A percentile compares a stretch with the other conserved stretches of the same genome.
phyloP scores from a whole-genome alignment of 2,797 vertebrate genomes.

The Balearica regulorum region DNA sequence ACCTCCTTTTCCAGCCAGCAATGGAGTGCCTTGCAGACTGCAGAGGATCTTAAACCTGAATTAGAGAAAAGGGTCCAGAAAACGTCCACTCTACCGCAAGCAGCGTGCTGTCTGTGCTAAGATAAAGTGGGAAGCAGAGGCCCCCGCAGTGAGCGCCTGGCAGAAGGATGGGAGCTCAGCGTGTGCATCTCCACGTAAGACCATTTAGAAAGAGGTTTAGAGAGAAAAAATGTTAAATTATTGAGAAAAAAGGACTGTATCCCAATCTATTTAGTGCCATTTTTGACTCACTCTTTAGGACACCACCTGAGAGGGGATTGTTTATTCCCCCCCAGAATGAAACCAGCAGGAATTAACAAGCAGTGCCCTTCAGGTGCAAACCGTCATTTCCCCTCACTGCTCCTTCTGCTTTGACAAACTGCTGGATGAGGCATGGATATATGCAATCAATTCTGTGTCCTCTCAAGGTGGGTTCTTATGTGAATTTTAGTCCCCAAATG shows the following conservation, averaged over 20 bases:
- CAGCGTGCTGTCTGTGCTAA: background rate
- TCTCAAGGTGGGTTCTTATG: background rate
- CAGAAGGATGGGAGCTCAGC: background rate
- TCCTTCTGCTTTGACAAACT: background rate
- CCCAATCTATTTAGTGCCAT: background rate
- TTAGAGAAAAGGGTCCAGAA: background rate
- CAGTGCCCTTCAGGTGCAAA: background rate
- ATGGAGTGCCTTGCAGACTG: background rate
- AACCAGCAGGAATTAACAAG: background rate
- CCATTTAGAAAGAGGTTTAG: background rate
- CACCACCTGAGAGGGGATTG: background rate
- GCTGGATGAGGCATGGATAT: fast-evolving
- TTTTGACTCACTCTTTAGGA: background rate
- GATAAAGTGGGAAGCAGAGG: background rate
- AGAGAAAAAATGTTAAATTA: background rate
- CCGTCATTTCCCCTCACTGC: background rate
- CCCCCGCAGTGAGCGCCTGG: fast-evolving
- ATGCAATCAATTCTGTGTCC: background rate
- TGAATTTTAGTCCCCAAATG: background rate
- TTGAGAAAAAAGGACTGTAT: background rate
- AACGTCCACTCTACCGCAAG: fast-evolving
- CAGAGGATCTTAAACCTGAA: background rate
- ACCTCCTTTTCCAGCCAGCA: background rate
- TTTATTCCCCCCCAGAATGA: background rate
- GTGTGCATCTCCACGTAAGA: fast-evolving